Evolutionary conservation across 2,113 vertebrate genomes (phyloP), one percentile per base, ranked within the genome.

Genomic region (Thomomys bottae): DNA sequence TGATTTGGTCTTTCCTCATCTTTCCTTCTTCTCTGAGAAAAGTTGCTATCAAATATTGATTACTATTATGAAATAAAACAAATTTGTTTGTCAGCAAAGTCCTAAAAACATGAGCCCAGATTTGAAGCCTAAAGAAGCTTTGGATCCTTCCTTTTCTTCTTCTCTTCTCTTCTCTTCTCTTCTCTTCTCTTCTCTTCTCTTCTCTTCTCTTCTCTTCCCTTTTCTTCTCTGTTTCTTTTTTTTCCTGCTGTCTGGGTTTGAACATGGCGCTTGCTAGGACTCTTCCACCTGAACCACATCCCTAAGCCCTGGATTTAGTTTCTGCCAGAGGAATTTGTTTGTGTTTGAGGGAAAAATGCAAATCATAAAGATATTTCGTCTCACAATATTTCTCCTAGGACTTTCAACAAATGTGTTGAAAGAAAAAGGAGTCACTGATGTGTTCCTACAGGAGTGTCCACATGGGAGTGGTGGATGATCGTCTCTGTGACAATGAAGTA

Each of bases 51-150:
- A 87, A 66, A 84, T 73, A 45, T 30, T 67, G 1, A 36, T 59
- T 84, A 54, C 66, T 75, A 82, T 80, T 79, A 88, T 91, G 70
- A 88, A 95, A 79, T 64, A 75, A 79, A 88, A 83, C 23, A 87
- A 72, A 76, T 61, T 12, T 67, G 1, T 79, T 71, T 64, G 54
- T 91, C 24, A 83, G 14, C 8, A 45, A 42, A 1, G 21, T 81
- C 78, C 64, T 88, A n/a, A 78, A n/a, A 14, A 54, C 24, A 89
- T 36, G n/a, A 87, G 8, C 14, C 40, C 54, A 79, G 68, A 66
- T 36, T 70, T 14, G 26, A 59, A 91, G 30, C 40, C 45, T 34
- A 71, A 36, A 90, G 54, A 77, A 20, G 49, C 49, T 1, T 54
- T 54, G 15, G 15, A 17, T 54, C 14, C 49, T 54, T 54, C 49